Percentiles rank a stretch among this genome's conserved stretches.
phyloP scores from a whole-genome alignment of 2,888 invertebrate genomes.

The Yponomeuta sedellus region DNA sequence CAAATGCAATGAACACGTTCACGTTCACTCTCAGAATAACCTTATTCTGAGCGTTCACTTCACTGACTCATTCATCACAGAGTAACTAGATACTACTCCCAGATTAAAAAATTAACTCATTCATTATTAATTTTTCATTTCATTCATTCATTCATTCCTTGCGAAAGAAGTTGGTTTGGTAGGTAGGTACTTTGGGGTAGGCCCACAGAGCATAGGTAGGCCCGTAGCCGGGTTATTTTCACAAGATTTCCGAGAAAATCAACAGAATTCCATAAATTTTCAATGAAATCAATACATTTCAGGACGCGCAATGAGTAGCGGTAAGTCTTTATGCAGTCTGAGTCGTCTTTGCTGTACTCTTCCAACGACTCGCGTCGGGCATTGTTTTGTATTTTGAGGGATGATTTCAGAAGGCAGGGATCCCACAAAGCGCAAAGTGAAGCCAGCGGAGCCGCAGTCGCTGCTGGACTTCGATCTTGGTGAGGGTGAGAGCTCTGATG shows the following conservation, averaged over 20 bases:
- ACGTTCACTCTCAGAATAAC: no score
- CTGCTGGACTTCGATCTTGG: slow-evolving; percentile 89
- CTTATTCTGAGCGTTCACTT: no score
- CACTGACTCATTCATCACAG: no score
- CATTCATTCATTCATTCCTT: no score
- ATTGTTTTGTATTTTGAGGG: slow-evolving; percentile 12
- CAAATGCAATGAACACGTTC: no score
- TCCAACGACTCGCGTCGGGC: slow-evolving; percentile 9
- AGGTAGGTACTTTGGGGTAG: no score
- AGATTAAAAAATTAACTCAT: no score
- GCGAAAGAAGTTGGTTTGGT: no score
- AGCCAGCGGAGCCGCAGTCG: slow-evolving; percentile 85
- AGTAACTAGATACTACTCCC: no score
- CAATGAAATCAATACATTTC: neutral
- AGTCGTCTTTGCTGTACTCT: neutral
- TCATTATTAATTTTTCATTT: no score
- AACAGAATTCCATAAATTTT: neutral
- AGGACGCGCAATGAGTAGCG: slow-evolving; percentile 14
- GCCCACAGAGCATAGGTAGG: no score
- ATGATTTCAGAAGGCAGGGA: slow-evolving; percentile 72
- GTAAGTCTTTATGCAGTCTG: slow-evolving; percentile 13
- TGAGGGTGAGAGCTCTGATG: slow-evolving; percentile 94
- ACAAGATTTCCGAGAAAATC: neutral
- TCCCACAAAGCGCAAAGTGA: slow-evolving; percentile 87
- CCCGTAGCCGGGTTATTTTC: neutral